Evolutionary conservation across 2,888 invertebrate genomes (phyloP).

Genomic region (Polietes domitor): DNA sequence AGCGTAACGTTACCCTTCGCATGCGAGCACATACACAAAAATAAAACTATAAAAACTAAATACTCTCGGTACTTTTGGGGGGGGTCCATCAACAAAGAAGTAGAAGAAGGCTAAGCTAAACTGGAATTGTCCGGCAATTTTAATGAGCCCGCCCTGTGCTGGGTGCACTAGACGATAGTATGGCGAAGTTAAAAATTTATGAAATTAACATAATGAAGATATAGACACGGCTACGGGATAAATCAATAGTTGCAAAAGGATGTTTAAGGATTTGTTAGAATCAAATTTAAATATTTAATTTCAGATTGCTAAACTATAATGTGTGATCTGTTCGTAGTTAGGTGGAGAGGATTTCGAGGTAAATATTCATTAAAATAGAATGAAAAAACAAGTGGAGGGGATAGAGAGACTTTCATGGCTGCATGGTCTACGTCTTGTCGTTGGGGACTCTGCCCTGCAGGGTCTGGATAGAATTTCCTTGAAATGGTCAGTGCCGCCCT

Average conservation of each 20-base stretch:
- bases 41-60: conserved; percentile 46
- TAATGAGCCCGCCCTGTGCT: conserved; percentile 70
- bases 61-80: conserved; percentile 14
- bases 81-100: conserved; percentile 70
- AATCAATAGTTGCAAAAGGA: not conserved
- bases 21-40: conserved; percentile 49
- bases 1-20: conserved; percentile 66
- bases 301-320: too few species aligned
- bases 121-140: conserved; percentile 77
- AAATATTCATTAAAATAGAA: too few species aligned
- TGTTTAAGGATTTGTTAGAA: not conserved
- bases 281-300: not conserved
- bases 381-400: too few species aligned
- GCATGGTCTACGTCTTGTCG: too few species aligned
- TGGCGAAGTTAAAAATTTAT: conserved; percentile 20
- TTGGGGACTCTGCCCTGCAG: too few species aligned
- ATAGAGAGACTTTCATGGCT: too few species aligned
- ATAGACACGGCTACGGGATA: not conserved
- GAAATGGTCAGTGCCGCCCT: too few species aligned
- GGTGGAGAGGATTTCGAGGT: too few species aligned
- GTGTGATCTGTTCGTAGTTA: too few species aligned
- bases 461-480: too few species aligned
- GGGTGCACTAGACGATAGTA: not conserved
- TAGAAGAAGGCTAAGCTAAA: conserved; percentile 67
- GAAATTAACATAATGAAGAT: conserved; percentile 32